Conservation (phyloP, 2,113 vertebrate species). For the Riparia riparia region DNA sequence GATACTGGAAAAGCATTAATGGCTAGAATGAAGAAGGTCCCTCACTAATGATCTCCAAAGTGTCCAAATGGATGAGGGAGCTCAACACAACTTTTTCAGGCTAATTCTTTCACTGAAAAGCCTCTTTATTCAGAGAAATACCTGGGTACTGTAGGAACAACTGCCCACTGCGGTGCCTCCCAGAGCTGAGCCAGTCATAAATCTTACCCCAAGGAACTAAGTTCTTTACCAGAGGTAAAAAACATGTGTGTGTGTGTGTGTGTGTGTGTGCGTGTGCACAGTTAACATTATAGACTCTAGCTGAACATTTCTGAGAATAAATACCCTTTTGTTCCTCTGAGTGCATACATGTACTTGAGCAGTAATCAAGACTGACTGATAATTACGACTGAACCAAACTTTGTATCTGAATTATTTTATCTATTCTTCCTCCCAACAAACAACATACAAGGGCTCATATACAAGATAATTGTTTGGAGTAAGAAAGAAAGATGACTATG, state of each 20-base stretch:
- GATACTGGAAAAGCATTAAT: not conserved
- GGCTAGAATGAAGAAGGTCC: not conserved
- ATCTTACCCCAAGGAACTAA: accelerated
- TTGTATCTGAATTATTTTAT: not conserved
- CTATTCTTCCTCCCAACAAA: not conserved
- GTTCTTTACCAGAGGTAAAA: not conserved
- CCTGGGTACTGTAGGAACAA: not conserved
- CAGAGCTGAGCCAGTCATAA: not conserved
- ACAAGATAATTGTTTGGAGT: not conserved
- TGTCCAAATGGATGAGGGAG: not conserved
- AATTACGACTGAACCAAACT: not conserved
- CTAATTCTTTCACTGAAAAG: not conserved
- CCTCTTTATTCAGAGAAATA: not conserved
- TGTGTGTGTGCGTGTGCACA: too few relatives aligned
- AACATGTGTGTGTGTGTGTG: too few relatives aligned
- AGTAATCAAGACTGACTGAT: not conserved
- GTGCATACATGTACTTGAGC: not conserved
- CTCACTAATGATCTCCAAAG: not conserved
- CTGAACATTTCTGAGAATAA: not conserved
- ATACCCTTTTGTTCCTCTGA: not conserved
- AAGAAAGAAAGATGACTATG: not conserved
- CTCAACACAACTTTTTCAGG: not conserved
- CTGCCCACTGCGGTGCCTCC: not conserved
- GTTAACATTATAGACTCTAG: not conserved
- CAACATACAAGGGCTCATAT: not conserved